Evolutionary conservation across 2,888 invertebrate genomes (phyloP).

Genomic region (Caenorhabditis drosophilae): DNA sequence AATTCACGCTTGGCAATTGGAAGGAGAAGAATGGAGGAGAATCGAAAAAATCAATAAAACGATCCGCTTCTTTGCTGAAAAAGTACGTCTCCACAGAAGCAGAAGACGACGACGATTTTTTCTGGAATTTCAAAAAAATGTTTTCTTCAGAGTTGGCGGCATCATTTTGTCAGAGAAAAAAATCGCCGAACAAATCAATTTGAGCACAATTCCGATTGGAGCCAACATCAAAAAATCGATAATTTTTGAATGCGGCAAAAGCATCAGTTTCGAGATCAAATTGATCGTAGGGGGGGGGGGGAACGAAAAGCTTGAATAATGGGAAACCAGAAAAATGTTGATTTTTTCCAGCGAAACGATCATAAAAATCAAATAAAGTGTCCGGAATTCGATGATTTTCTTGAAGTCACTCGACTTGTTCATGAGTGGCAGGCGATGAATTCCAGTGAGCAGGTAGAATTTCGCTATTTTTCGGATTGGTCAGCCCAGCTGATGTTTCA

Average conservation of each 20-base stretch:
- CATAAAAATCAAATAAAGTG: conserved; percentile 12
- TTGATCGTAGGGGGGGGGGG: conserved; percentile 14
- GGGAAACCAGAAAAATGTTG: too few species aligned
- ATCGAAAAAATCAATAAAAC: conserved; percentile 3
- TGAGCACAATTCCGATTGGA: conserved; percentile 15
- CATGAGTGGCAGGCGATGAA: conserved; percentile 36
- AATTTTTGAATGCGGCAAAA: conserved; percentile 16
- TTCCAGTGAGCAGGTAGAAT: not conserved
- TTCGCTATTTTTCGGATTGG: too few species aligned
- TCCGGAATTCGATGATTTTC: conserved; percentile 36
- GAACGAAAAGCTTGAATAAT: too few species aligned
- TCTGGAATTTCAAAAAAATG: too few species aligned
- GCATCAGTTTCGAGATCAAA: conserved; percentile 29
- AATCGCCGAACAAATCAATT: conserved; percentile 18
- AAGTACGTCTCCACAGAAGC: conserved; percentile 6
- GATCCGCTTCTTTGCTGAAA: conserved; percentile 25
- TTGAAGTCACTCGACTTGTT: conserved; percentile 28
- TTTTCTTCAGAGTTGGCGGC: too few species aligned
- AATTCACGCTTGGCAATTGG: conserved; percentile 5
- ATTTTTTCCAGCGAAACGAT: conserved; percentile 25
- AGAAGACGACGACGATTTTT: too few species aligned
- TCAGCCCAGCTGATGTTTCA: not conserved
- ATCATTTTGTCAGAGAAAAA: conserved; percentile 28
- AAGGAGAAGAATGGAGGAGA: not conserved
- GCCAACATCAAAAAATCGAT: conserved; percentile 14